Evolutionary conservation across 2,113 vertebrate genomes (phyloP), one percentile per base, ranked within the genome.

Genomic region (Cyphomyrus plagiostoma): DNA sequence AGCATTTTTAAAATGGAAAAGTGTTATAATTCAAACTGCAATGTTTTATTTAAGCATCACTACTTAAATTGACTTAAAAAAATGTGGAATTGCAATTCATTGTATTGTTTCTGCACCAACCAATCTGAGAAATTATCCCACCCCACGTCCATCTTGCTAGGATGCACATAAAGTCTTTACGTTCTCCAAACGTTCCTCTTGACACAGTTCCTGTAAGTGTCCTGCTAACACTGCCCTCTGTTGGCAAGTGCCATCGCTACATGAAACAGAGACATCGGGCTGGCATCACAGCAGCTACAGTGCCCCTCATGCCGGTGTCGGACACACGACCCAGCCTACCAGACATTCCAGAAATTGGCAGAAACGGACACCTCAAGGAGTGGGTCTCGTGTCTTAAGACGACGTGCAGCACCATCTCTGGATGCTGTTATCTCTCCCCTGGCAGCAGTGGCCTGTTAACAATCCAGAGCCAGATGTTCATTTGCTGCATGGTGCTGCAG

Each of bases 11-110:
- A 35, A 74, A 35, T 19, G n/a, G 30, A 35, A 80, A 35, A 77
- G 17, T 39, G 35, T 80, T 19, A 19, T n/a, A 42, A 39, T 42
- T 26, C 35, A 30, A 70, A 70, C 62, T 13, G 62, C 5, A 42
- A 17, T 80, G 35, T 39, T 35, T 42, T 77, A 77, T 77, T 17
- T 39, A 30, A 80, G 74, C 35, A 42, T 35, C 74, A 21, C 74
- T 80, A 42, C 5, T 42, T 80, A 15, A 80, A 42, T 42, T 80
- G 35, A 19, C 74, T 77, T 6, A 19, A 77, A 17, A 39, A 77
- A 35, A 0, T 8, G 1, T 4, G 30, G 66, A 80, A 42, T 80
- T 35, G 91, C 89, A 91, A 93, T 94, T 93, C 93, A 48, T 84
- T 84, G 39, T 23, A 48, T 21, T 84, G 80, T 46, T 42, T 80